Evolutionary conservation across 2,797 vertebrate species (phyloP).

Genomic region (Loris lydekkerianus): DNA sequence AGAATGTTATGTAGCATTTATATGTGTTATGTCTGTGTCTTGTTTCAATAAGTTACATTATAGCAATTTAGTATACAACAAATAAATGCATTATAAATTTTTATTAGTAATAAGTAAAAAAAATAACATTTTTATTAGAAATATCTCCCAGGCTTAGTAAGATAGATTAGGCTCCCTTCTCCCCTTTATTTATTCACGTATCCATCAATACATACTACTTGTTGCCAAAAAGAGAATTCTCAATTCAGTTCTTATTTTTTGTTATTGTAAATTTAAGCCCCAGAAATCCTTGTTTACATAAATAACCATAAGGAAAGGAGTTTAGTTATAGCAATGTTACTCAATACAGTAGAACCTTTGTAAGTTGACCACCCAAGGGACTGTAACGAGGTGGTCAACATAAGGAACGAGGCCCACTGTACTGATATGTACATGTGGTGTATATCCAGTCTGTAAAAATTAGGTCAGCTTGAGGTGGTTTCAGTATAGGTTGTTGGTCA

Average conservation of each 20-base stretch:
- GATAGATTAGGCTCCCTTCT: neutral
- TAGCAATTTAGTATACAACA: neutral
- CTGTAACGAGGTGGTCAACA: no score
- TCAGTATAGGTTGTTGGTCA: no score
- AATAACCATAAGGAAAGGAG: neutral
- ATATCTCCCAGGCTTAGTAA: neutral
- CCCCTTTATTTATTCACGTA: neutral
- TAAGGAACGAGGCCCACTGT: no score
- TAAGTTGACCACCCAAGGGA: no score
- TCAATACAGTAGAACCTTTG: neutral
- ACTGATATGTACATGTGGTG: no score
- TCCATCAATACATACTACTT: neutral
- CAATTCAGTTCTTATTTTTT: neutral
- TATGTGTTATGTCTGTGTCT: neutral
- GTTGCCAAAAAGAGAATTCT: neutral
- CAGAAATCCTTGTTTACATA: neutral
- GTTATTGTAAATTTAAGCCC: conserved; percentile 30
- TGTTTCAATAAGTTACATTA: neutral
- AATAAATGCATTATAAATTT: neutral
- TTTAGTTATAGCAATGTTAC: neutral
- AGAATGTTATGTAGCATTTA: no score
- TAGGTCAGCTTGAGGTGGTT: no score
- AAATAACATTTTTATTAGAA: conserved; percentile 14
- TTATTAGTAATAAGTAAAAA: conserved; percentile 15
- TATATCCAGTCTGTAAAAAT: no score